These are phyloP conservation scores for Sturnus vulgaris DNA, from an alignment of 2,113 vertebrate species.

Conservation along the genomic window DNA sequence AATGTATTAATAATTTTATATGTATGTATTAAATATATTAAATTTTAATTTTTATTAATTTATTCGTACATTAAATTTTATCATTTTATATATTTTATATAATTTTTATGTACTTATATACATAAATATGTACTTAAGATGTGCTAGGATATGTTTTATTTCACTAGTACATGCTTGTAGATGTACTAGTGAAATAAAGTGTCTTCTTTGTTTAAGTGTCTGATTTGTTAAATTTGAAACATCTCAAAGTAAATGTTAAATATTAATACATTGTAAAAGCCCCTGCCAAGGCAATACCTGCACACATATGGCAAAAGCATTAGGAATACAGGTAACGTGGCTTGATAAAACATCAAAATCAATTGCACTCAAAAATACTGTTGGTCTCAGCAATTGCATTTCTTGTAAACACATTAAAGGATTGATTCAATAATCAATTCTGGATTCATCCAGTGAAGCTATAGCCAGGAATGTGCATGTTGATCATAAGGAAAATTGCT, in stretches of 20 bases:
- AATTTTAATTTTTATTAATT: not conserved
- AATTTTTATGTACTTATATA: not conserved
- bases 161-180: too few species aligned
- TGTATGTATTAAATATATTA: not conserved
- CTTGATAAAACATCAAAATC: not conserved
- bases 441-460: not conserved
- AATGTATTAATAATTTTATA: not conserved
- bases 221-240: not conserved
- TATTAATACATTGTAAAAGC: not conserved
- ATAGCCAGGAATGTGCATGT: not conserved
- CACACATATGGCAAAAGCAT: fast-evolving
- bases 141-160: not conserved
- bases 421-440: not conserved
- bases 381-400: not conserved
- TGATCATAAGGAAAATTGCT: not conserved
- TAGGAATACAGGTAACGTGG: not conserved
- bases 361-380: not conserved
- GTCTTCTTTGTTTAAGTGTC: not conserved
- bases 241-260: not conserved
- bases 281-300: not conserved
- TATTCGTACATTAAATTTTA: not conserved
- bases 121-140: not conserved
- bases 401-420: not conserved
- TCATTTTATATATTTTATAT: too few species aligned
- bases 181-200: not conserved